Evolutionary conservation across 2,888 invertebrate genomes (phyloP), one percentile per base, ranked within the genome.

Genomic region (Sinhomidia bicolor): DNA sequence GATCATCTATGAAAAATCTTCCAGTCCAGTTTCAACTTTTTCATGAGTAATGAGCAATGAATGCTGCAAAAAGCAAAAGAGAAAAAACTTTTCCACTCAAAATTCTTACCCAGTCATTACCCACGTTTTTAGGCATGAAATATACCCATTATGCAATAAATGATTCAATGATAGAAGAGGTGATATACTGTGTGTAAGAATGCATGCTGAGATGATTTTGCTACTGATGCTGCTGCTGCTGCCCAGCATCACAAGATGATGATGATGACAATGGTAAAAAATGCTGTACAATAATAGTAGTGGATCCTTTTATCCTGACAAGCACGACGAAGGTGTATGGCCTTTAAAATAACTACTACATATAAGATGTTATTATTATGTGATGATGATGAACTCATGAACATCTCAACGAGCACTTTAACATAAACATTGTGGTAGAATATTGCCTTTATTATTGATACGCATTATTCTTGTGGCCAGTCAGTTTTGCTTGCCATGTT

Each of bases 361-460:
- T n/a, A 60, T 79, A 36, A 54, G 17, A 47, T 65, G 62, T 17
- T 78, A 60, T 47, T 74, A 81, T 47, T 68, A 84, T 62, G 85
- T 68, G 68, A 79, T 85, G 85, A 85, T 85, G 85, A 85, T 85
- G 85, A 85, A 85, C 85, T 85, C 85, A 85, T 85, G 78, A 68
- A 79, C 78, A 79, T 60, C 79, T 57, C 79, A 79, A 79, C 60
- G 79, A 60, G 76, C 51, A 76, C 76, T 51, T 76, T 47, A 51
- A 51, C n/a, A 76, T 74, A 74, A 74, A 74, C 7, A 74, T 51
- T 4, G 26, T 54, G 57, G 17, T 9, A 47, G 60, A 10, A 65
- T n/a, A 29, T n/a, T 62, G 62, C 23, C 1, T 5, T 29, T 29
- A 29, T 60, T 57, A n/a, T n/a, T 57, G 3, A 12, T 51, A n/a